These are phyloP conservation scores for Dryas iulia DNA, from an alignment of 1,140 invertebrate species.

Conservation along the genomic window DNA sequence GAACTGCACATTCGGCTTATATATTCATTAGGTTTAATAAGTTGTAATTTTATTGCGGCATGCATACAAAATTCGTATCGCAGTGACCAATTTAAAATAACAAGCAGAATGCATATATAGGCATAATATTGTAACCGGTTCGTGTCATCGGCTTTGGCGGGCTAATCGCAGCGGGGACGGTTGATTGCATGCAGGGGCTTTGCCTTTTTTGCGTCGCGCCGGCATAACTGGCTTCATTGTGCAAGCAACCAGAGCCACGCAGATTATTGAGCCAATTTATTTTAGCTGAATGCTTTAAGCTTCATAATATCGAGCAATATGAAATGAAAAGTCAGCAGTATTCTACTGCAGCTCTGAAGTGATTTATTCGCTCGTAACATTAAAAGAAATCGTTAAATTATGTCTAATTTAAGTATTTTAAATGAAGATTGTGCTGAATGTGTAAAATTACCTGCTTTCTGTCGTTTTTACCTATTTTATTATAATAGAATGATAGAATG, in stretches of 20 bases:
- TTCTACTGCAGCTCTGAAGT: background rate
- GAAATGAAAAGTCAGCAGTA: conserved; percentile 20
- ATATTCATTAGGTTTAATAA: background rate
- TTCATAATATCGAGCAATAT: conserved; percentile 15
- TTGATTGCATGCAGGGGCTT: conserved; percentile 57
- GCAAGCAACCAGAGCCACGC: conserved; percentile 50
- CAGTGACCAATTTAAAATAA: conserved; percentile 60
- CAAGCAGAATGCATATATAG: conserved; percentile 47
- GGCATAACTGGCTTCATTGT: conserved; percentile 49
- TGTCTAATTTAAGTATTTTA: background rate
- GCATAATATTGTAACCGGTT: conserved; percentile 48
- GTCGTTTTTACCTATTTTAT: no score
- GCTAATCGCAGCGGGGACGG: conserved; percentile 53
- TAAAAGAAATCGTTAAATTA: background rate
- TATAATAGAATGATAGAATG: no score
- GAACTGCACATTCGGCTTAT: no score
- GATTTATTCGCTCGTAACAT: background rate
- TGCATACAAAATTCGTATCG: conserved; percentile 6
- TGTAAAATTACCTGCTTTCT: no score
- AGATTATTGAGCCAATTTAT: conserved; percentile 60
- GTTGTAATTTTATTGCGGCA: conserved; percentile 14
- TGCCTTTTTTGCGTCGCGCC: conserved; percentile 41
- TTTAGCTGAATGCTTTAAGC: conserved; percentile 33
- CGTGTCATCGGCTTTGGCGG: conserved; percentile 51
- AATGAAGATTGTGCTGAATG: background rate